Evolutionary conservation across 2,797 vertebrate species (phyloP).

Genomic region (Tangara arthus): DNA sequence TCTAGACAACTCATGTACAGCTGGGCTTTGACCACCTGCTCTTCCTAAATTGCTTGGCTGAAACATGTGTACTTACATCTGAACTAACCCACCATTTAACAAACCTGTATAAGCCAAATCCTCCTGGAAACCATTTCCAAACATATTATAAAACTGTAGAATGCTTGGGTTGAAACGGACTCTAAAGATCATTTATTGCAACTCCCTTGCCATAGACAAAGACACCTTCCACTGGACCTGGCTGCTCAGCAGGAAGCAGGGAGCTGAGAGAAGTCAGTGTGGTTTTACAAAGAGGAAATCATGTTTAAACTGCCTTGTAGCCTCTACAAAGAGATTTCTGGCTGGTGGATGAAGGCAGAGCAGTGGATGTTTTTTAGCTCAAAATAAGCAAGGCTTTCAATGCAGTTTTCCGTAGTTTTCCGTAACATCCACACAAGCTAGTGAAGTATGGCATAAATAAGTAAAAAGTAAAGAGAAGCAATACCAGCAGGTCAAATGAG

Average conservation of each 20-base stretch:
- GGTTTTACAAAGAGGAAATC: background rate
- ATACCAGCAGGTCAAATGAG: background rate
- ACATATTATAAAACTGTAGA: background rate
- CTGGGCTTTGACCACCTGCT: background rate
- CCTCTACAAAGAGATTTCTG: background rate
- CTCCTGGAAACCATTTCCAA: background rate
- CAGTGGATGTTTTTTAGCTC: background rate
- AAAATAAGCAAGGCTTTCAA: background rate
- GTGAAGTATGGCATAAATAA: background rate
- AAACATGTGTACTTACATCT: background rate
- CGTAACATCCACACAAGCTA: accelerated
- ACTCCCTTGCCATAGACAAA: background rate
- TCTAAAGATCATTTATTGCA: background rate
- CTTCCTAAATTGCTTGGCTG: background rate
- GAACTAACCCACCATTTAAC: background rate
- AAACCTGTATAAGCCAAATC: background rate
- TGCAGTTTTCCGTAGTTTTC: background rate
- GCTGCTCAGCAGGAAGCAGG: background rate
- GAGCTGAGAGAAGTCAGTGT: background rate
- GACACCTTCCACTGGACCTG: background rate
- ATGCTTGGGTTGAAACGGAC: background rate
- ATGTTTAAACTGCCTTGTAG: background rate
- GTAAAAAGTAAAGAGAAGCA: background rate
- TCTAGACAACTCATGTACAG: background rate
- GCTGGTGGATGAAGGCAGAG: background rate